Percentiles rank a stretch among this genome's conserved stretches.
Evolutionary conservation across 2,797 vertebrate genomes (phyloP).

Genomic region (Arrhamphus sclerolepis): DNA sequence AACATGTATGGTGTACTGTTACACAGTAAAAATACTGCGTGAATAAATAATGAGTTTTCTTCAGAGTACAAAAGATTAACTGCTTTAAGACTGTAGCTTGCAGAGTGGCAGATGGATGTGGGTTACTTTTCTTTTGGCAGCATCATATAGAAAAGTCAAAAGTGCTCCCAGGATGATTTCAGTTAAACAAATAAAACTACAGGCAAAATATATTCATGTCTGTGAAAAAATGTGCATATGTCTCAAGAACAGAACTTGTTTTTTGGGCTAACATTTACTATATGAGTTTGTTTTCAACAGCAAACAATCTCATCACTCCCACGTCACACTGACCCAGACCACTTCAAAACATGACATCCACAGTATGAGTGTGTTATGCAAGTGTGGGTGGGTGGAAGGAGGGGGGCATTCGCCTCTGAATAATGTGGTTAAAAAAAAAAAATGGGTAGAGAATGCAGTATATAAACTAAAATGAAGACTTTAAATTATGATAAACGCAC

Average conservation of each 20-base stretch:
- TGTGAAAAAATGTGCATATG: not conserved
- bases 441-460: not conserved
- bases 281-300: slow-evolving; percentile 21
- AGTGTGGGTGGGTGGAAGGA: slow-evolving; percentile 21
- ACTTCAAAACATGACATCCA: slow-evolving; percentile 33
- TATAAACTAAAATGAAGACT: no score
- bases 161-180: slow-evolving; percentile 8
- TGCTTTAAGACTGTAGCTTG: slow-evolving; percentile 16
- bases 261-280: slow-evolving; percentile 17
- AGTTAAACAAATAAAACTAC: slow-evolving; percentile 24
- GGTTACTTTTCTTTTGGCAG: slow-evolving; percentile 38
- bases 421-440: not conserved
- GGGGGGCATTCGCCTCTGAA: not conserved
- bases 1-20: no score
- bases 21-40: no score
- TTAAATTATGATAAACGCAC: no score
- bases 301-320: slow-evolving; percentile 36
- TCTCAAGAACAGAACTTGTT: not conserved
- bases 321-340: slow-evolving; percentile 41
- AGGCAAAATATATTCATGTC: not conserved
- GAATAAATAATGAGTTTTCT: not conserved
- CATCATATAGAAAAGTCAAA: slow-evolving; percentile 18
- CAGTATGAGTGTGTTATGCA: slow-evolving; percentile 13
- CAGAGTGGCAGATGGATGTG: slow-evolving; percentile 46
- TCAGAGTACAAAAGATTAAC: slow-evolving; percentile 19